Percentiles rank a stretch among this genome's conserved stretches.
Evolutionary conservation across 2,888 invertebrate genomes (phyloP).

Genomic region (Zaprionus lineosus): DNA sequence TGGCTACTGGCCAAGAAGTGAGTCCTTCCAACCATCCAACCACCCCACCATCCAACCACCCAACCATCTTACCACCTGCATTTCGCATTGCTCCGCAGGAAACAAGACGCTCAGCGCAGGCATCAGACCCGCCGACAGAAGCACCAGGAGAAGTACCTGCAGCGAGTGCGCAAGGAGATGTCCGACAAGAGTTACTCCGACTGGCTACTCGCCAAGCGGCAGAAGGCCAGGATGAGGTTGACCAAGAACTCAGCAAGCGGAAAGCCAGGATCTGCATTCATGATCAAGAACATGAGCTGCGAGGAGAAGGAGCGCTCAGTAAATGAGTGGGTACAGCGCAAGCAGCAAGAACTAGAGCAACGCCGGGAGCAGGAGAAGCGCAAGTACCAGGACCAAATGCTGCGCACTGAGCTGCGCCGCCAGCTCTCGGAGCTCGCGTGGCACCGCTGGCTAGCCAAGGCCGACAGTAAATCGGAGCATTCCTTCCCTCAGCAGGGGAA

Average conservation of each 20-base stretch:
- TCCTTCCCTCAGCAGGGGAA: not conserved
- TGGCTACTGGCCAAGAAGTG: conserved; percentile 45
- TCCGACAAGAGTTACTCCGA: conserved; percentile 28
- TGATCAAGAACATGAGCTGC: too few species aligned
- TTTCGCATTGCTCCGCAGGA: conserved; percentile 24
- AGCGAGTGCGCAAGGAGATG: conserved; percentile 33
- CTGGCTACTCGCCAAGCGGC: conserved; percentile 35
- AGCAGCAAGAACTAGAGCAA: conserved; percentile 16
- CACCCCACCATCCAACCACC: too few species aligned
- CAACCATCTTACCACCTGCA: too few species aligned
- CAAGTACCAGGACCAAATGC: not conserved
- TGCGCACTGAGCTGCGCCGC: conserved; percentile 21
- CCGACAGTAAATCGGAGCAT: not conserved
- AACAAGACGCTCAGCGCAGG: conserved; percentile 5
- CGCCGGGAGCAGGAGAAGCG: not conserved
- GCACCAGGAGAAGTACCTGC: conserved; percentile 1
- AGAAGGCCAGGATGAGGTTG: not conserved
- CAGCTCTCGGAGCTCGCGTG: conserved; percentile 40
- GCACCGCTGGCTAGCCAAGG: conserved; percentile 35
- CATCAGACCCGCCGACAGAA: conserved; percentile 20
- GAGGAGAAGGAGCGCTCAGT: not conserved
- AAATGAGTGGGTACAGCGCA: conserved; percentile 34
- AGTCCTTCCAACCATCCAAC: too few species aligned
- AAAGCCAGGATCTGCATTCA: too few species aligned
- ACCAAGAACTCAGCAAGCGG: too few species aligned